phyloP scores from a whole-genome alignment of 53 echinoderm and acorn worm species.

The Echinometra lucunter region DNA sequence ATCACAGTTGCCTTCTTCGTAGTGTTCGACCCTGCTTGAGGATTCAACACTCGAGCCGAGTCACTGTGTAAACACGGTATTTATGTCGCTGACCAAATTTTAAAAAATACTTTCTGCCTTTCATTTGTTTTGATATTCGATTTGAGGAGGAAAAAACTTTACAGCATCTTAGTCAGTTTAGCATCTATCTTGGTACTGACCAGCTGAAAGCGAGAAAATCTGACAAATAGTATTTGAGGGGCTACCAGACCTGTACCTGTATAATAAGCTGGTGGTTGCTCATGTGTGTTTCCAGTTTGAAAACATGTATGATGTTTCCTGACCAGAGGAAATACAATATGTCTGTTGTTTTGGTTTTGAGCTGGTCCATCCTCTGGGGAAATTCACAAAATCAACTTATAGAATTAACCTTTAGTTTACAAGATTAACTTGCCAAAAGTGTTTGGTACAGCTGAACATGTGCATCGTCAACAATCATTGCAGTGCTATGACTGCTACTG shows the following conservation, averaged over 20 bases:
- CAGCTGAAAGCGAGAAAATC: too few relatives aligned
- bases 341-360: constrained; percentile 50
- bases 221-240: too few relatives aligned
- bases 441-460: constrained; percentile 39
- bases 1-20: too few relatives aligned
- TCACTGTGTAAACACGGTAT: too few relatives aligned
- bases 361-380: background rate
- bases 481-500: background rate
- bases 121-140: too few relatives aligned
- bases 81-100: too few relatives aligned
- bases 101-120: too few relatives aligned
- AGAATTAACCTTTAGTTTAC: constrained; percentile 52
- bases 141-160: too few relatives aligned
- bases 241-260: too few relatives aligned
- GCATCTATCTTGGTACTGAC: too few relatives aligned
- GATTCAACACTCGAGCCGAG: too few relatives aligned
- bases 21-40: too few relatives aligned
- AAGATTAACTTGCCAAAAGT: constrained; percentile 46
- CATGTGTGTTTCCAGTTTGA: background rate
- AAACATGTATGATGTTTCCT: background rate
- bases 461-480: constrained; percentile 5
- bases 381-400: constrained; percentile 52
- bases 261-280: background rate
- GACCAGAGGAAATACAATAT: constrained; percentile 11
- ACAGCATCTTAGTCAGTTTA: background rate